These are phyloP conservation scores for Dendrocopos noguchii DNA, from an alignment of 2,113 vertebrate species.

Conservation along the genomic window DNA sequence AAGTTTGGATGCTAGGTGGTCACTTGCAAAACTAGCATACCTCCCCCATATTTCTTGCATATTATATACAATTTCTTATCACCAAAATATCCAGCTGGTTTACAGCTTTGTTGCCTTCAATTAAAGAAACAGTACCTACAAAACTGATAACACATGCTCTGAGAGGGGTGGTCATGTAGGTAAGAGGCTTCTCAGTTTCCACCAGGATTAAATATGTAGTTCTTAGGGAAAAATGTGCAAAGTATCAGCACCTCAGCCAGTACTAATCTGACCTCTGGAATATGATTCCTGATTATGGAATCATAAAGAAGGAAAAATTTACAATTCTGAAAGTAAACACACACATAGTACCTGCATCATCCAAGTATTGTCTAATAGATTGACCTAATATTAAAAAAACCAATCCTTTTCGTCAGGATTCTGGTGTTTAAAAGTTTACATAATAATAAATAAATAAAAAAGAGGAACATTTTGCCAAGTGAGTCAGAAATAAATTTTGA, in stretches of 20 bases:
- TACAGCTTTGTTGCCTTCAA: no score
- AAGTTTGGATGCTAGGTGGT: no score
- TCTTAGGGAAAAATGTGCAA: neutral
- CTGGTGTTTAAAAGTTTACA: neutral
- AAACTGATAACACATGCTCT: no score
- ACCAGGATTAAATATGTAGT: neutral
- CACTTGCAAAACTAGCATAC: no score
- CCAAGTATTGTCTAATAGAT: neutral
- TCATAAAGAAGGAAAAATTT: neutral
- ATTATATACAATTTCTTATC: no score
- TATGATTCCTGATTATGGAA: neutral
- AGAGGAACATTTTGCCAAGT: conserved; percentile 6
- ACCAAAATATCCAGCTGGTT: no score
- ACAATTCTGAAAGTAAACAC: neutral
- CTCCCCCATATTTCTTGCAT: no score
- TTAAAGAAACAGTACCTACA: no score
- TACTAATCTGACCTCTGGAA: neutral
- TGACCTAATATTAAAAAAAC: neutral
- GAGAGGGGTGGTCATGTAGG: no score
- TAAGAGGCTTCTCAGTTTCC: neutral
- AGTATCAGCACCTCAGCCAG: neutral
- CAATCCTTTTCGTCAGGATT: neutral
- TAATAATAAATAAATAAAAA: neutral
- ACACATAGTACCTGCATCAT: neutral
- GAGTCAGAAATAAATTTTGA: conserved; percentile 64